Evolutionary conservation across 2,797 vertebrate species (phyloP), one percentile per base, ranked within the genome.

Genomic region (Myotis pilosus): DNA sequence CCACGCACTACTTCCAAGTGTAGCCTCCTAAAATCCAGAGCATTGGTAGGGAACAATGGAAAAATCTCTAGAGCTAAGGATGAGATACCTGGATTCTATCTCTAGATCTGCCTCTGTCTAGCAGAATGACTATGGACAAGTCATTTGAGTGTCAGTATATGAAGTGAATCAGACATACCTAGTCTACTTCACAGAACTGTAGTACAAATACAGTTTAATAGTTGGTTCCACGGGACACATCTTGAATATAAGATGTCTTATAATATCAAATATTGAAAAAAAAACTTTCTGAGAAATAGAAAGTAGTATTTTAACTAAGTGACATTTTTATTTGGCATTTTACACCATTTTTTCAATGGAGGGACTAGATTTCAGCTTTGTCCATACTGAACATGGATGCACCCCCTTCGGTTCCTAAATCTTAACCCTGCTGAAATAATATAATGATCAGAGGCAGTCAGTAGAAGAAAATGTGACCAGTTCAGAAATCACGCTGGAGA

Each of bases 401-500:
- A 2, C 3, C 11, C 19, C n/a, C 28, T 92, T 94, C 33, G 28
- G 66, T 94, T 90, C 17, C 8, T 44, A 75, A 88, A 72, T 72
- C 66, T 97, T 85, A 82, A 94, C 74, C 8, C 7, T 94, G 12
- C 20, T 72, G 62, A 91, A 57, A 92, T n/a, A 71, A 88, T 66
- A 55, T 10, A 75, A 74, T 75, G 51, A 80, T 87, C 74, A 94
- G 68, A 94, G n/a, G 7, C 69, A n/a, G 64, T 95, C 74, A 41
- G 64, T 76, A 80, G 30, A 95, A 66, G 75, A 87, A 68, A 92
- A 68, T 60, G 49, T 94, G 55, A 84, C 41, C 82, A 93, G 41
- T 41, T 86, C 92, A 87, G 28, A 95, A 96, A 92, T 92, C 41
- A 95, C 72, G 30, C 60, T 91, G 60, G 36, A 94, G 82, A 91